Conservation (phyloP, 2,113 vertebrate species). For the Struthidea cinerea region DNA sequence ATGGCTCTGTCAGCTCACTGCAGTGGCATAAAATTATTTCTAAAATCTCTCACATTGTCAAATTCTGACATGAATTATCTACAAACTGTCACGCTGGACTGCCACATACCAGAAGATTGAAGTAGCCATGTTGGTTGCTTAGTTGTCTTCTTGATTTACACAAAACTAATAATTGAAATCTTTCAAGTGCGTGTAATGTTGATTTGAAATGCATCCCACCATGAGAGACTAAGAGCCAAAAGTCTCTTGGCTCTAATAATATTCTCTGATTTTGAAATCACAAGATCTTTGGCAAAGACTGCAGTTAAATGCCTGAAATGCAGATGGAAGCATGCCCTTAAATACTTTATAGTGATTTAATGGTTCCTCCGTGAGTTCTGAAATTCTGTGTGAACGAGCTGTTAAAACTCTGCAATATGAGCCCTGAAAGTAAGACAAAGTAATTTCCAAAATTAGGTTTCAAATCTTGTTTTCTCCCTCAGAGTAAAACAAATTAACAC, state of each 20-base stretch:
- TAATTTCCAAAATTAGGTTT: background rate
- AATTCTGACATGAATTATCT: background rate
- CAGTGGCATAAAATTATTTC: background rate
- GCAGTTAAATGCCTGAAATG: background rate
- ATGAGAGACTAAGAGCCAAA: background rate
- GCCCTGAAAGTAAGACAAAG: background rate
- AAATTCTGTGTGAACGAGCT: background rate
- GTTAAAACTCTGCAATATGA: background rate
- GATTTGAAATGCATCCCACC: background rate
- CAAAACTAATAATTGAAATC: background rate
- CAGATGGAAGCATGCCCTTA: background rate
- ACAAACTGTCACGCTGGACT: background rate
- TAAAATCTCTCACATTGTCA: background rate
- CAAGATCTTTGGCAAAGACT: background rate
- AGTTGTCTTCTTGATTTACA: background rate
- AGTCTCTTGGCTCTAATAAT: background rate
- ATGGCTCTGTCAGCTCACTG: background rate
- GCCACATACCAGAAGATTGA: background rate
- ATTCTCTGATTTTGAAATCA: constrained; percentile 17
- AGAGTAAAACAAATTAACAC: background rate
- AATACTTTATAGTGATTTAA: constrained; percentile 18
- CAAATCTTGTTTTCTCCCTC: background rate
- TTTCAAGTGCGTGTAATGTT: background rate
- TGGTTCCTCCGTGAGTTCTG: background rate
- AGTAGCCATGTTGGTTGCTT: background rate